These are phyloP conservation scores for Heterohyrax brucei DNA, from an alignment of 2,797 vertebrate species.

Conservation along the genomic window DNA sequence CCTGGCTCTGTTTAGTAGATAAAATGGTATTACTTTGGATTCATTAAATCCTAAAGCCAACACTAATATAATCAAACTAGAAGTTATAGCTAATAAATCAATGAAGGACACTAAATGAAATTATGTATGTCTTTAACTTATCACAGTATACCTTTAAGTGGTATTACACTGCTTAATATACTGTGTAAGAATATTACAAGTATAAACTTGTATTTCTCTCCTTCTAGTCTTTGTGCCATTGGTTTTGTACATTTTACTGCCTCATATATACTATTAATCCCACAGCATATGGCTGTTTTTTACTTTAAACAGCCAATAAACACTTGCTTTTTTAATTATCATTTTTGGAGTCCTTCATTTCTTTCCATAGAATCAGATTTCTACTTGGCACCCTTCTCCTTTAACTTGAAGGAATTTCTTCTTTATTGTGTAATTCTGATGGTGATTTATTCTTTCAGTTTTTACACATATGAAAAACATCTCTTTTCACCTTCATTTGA, in stretches of 20 bases:
- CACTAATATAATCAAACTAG: conserved; percentile 9
- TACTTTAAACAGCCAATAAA: conserved; percentile 23
- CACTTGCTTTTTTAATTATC: not conserved
- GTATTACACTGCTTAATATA: not conserved
- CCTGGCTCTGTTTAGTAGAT: not conserved
- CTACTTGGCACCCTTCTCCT: conserved; percentile 30
- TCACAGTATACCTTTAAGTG: not conserved
- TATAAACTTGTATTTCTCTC: not conserved
- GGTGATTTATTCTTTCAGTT: too few species aligned
- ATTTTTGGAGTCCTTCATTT: not conserved
- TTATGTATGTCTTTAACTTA: conserved; percentile 4
- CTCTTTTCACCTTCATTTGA: too few species aligned
- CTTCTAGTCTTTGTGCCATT: not conserved
- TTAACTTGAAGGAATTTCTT: not conserved
- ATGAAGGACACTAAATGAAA: not conserved
- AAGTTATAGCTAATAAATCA: conserved; percentile 10
- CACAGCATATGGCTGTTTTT: not conserved
- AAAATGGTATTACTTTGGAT: not conserved
- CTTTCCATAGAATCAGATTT: not conserved
- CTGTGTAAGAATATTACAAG: not conserved
- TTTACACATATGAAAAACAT: too few species aligned
- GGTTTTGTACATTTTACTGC: not conserved
- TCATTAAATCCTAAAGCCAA: conserved; percentile 18
- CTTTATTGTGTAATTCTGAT: not conserved
- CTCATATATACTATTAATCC: not conserved